Evolutionary conservation across 2,797 vertebrate genomes (phyloP), one percentile per base, ranked within the genome.

Genomic region (Hephaestus fuliginosus): DNA sequence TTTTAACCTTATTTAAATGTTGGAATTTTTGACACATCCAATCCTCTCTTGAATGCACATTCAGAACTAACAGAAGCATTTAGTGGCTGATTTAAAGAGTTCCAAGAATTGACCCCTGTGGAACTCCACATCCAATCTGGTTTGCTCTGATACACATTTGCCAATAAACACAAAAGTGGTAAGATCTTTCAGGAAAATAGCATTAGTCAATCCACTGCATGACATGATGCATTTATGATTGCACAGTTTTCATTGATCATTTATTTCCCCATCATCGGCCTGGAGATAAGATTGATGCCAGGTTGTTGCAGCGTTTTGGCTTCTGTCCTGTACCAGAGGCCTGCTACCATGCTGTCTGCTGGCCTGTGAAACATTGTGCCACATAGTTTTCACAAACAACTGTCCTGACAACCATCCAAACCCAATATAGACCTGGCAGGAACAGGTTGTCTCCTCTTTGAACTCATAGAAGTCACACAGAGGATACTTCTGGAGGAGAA

Each of bases 371-470:
- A 91, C 76, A 80, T 76, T 80, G 80, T 85, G 66, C 49, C 33
- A 62, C 70, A 70, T 74, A 67, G 52, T 78, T 78, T 84, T 61
- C 41, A 33, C 67, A 84, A 86, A 84, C 55, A 73, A 61, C 69
- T 77, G 55, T 75, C 58, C 73, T 89, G 89, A 87, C 73, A 73
- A 49, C 57, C 41, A 58, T 89, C 81, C 88, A 91, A 88, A 82
- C 71, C 78, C 18, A 87, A 94, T 86, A 86, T 80, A 86, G 90
- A 84, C 70, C 22, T 49, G 58, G 44, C 63, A 30, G 68, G 82
- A 75, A 75, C 86, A 84, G 5, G 52, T 76, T 82, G 76, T 83
- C 79, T 82, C 56, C 39, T 60, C 70, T 53, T 58, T 75, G 72
- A 81, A 80, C 69, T 68, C 46, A 25, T 3, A 52, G 63, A 62